Percentiles rank a stretch among this genome's conserved stretches.
Conservation (phyloP, 2,888 invertebrate genomes). For the Sarcophaga rosellei region DNA sequence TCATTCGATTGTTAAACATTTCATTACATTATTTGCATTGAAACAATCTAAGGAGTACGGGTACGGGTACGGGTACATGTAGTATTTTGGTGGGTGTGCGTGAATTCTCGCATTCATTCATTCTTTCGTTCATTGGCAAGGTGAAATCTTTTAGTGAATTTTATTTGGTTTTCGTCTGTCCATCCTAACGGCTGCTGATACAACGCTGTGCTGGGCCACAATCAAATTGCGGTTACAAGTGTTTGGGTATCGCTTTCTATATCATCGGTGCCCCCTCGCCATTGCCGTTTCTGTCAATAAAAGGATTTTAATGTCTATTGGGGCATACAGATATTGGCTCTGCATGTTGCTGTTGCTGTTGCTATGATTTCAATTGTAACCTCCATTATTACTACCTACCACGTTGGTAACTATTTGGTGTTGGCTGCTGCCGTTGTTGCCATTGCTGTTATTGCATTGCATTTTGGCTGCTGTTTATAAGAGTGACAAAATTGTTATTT, state of each 20-base stretch:
- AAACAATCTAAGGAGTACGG: background rate
- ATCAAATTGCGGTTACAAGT: slow-evolving; percentile 71
- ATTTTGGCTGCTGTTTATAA: slow-evolving; percentile 53
- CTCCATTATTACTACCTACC: slow-evolving; percentile 53
- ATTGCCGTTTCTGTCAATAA: slow-evolving; percentile 12
- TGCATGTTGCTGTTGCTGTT: slow-evolving; percentile 25
- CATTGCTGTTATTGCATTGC: slow-evolving; percentile 43
- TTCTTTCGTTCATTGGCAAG: slow-evolving; percentile 52
- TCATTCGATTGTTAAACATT: slow-evolving; percentile 23
- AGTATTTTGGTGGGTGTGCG: background rate
- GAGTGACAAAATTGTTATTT: slow-evolving; percentile 71
- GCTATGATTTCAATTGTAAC: slow-evolving; percentile 44
- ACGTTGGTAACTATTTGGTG: slow-evolving; percentile 26
- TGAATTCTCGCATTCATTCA: background rate
- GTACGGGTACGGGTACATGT: background rate
- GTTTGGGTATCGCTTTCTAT: slow-evolving; percentile 50
- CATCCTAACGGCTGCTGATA: background rate
- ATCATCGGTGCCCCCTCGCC: background rate
- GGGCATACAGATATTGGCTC: slow-evolving; percentile 2
- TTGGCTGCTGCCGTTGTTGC: background rate
- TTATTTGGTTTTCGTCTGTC: slow-evolving; percentile 52
- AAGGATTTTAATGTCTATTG: slow-evolving; percentile 47
- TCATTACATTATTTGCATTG: slow-evolving; percentile 31
- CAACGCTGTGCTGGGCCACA: slow-evolving; percentile 60
- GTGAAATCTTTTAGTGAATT: slow-evolving; percentile 65